Percentiles rank a stretch among this genome's conserved stretches.
Conservation (phyloP, 2,113 vertebrate genomes). For the Ameiurus melas region DNA sequence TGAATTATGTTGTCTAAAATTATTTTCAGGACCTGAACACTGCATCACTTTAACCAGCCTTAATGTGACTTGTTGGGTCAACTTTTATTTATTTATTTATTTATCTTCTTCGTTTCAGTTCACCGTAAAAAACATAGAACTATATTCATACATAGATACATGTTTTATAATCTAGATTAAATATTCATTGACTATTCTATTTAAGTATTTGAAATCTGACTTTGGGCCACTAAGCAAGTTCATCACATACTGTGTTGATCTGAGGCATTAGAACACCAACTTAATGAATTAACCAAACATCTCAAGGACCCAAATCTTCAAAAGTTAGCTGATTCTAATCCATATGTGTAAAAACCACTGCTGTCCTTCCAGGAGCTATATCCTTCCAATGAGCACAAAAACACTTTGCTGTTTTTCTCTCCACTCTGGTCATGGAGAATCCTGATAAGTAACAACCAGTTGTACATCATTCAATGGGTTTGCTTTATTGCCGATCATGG, state of each 20-base stretch:
- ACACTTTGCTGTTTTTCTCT: neutral
- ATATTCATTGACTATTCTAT: neutral
- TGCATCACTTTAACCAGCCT: neutral
- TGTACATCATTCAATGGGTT: neutral
- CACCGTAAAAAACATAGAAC: neutral
- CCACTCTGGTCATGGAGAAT: neutral
- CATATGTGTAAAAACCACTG: slow-evolving; percentile 24
- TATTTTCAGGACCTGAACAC: neutral
- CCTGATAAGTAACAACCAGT: neutral
- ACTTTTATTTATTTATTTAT: no score
- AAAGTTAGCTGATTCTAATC: slow-evolving; percentile 11
- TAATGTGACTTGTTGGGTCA: no score
- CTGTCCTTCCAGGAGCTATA: neutral
- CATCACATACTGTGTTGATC: neutral
- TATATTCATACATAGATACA: neutral
- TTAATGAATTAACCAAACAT: slow-evolving; percentile 19
- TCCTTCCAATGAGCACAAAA: neutral
- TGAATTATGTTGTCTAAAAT: neutral
- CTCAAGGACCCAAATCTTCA: neutral
- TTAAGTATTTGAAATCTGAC: neutral
- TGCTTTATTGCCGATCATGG: neutral
- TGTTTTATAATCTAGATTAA: neutral
- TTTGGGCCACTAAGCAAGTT: neutral
- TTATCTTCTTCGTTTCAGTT: no score
- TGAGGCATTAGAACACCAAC: neutral